Evolutionary conservation across 2,113 vertebrate species (phyloP).

Genomic region (Thamnaconus septentrionalis): DNA sequence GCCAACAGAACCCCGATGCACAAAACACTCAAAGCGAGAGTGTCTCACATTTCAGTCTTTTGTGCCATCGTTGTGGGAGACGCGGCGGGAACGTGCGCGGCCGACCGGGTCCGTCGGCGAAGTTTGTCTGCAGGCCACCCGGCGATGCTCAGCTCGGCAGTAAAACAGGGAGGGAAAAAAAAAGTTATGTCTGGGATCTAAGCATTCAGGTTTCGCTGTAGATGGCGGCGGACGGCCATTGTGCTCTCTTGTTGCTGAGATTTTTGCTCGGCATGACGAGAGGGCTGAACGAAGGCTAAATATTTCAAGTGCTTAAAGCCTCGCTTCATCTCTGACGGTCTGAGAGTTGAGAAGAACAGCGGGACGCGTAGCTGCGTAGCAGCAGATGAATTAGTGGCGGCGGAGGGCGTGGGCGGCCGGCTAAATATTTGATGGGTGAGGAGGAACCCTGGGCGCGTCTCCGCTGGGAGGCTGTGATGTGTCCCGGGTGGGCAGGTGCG

Average conservation of each 20-base stretch:
- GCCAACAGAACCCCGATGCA: constrained; percentile 28
- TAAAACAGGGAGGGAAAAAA: neutral
- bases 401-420: constrained; percentile 2
- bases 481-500: constrained; percentile 36
- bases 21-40: constrained; percentile 30
- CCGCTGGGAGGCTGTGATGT: constrained; percentile 44
- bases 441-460: constrained; percentile 41
- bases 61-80: constrained; percentile 17
- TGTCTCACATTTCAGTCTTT: constrained; percentile 42
- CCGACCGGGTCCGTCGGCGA: constrained; percentile 8
- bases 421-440: constrained; percentile 69
- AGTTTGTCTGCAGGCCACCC: constrained; percentile 12
- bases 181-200: constrained; percentile 4
- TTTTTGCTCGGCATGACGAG: no score
- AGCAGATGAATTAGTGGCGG: constrained; percentile 22
- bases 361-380: constrained; percentile 8
- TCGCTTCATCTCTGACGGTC: neutral
- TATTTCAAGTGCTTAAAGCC: constrained; percentile 36
- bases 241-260: no score
- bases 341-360: constrained; percentile 16
- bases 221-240: no score
- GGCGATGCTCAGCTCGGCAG: constrained; percentile 7
- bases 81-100: constrained; percentile 7
- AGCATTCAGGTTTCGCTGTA: neutral
- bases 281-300: neutral